Conservation (phyloP, 2,888 invertebrate species). For the Pseudococcus jackbeardsleyi region DNA sequence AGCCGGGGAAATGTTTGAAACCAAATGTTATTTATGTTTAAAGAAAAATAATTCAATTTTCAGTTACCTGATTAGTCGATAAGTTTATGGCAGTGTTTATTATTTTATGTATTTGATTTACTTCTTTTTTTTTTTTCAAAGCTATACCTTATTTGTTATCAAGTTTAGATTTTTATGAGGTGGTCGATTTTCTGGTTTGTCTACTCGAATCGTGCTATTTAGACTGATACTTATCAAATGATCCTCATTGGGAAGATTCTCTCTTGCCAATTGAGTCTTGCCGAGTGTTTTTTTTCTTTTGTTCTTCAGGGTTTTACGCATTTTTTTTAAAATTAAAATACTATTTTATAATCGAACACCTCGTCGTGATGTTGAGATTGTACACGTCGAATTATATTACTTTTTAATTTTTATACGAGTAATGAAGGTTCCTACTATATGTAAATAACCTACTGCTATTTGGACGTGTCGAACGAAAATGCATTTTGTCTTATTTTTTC, state of each 20-base stretch:
- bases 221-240: constrained; percentile 24
- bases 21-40: constrained; percentile 48
- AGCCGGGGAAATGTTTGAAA: constrained; percentile 30
- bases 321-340: background rate
- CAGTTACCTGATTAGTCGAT: constrained; percentile 50
- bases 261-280: constrained; percentile 24
- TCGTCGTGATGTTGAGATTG: background rate
- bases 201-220: background rate
- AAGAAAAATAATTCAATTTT: constrained; percentile 14
- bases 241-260: constrained; percentile 16
- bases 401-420: constrained; percentile 20
- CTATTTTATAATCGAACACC: constrained; percentile 2
- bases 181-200: background rate
- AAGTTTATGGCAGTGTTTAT: constrained; percentile 19
- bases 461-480: constrained; percentile 22
- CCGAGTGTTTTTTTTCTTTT: background rate
- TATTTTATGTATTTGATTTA: background rate
- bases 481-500: constrained; percentile 16
- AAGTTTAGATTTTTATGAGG: background rate
- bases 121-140: background rate
- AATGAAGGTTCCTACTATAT: constrained; percentile 52
- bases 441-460: constrained; percentile 24
- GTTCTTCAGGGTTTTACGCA: background rate
- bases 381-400: constrained; percentile 20
- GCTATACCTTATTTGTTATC: background rate